Evolutionary conservation across 2,797 vertebrate species (phyloP), one percentile per base, ranked within the genome.

Genomic region (Kryptopterus vitreolus): DNA sequence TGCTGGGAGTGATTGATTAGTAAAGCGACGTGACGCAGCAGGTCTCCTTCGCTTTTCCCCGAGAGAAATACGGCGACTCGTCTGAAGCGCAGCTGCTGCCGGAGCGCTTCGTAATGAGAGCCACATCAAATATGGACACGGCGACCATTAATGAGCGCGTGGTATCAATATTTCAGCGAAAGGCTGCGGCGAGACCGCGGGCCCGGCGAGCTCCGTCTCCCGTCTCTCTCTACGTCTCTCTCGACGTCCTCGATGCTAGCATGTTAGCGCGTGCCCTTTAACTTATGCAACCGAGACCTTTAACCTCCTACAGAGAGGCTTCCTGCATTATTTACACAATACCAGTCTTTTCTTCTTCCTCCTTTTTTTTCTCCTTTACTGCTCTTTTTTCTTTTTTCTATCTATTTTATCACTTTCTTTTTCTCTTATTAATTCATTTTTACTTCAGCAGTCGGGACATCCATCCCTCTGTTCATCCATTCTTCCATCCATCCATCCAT

Each of bases 141-240:
- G 66, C 38, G 24, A 76, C 72, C 78, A 85, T 84, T 82, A 82
- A 81, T 46, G 71, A 76, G 81, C 77, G 18, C 70, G 3, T 50
- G 18, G 61, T 35, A 79, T 86, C 70, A 81, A 86, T 79, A 80
- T 68, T 81, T 66, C 55, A 82, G 62, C 7, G 46, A 38, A 81
- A 53, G 57, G 55, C 70, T 81, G 50, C 81, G 75, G 55, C 10
- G 70, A 61, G 70, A 55, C 8, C 52, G 24, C 15, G 70, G 16
- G 10, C 55, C 22, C 1, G 71, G 12, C 24, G 1, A 31, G 69
- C 69, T 53, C 31, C 9, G 20, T 70, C 46, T 52, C 38, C 52
- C 48, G 33, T 53, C 69, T 8, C 13, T 53, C 29, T 43, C 18
- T n/a, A n/a, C 48, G 33, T 53, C 69, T 8, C 13, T 53, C 29